Percentiles rank a stretch among this genome's conserved stretches.
Evolutionary conservation across 2,888 invertebrate genomes (phyloP).

Genomic region (Sisyra nigra): DNA sequence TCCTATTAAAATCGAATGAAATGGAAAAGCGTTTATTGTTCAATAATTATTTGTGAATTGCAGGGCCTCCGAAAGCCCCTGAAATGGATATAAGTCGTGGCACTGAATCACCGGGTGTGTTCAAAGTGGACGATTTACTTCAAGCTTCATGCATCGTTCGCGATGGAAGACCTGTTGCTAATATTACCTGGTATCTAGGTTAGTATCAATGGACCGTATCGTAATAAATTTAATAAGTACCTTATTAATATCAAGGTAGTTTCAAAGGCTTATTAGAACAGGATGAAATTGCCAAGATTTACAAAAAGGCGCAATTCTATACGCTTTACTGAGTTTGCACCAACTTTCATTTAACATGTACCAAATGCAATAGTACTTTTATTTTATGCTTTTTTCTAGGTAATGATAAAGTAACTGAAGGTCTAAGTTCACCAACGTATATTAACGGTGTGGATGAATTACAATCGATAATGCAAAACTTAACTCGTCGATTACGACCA

Average conservation of each 20-base stretch:
- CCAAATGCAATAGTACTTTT: conserved; percentile 3
- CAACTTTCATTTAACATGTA: background rate
- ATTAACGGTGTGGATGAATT: conserved; percentile 37
- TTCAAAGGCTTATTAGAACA: no score
- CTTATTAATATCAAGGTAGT: no score
- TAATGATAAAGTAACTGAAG: conserved; percentile 41
- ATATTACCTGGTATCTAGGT: conserved; percentile 58
- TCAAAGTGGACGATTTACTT: conserved; percentile 43
- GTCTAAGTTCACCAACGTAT: conserved; percentile 35
- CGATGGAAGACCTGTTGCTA: conserved; percentile 58
- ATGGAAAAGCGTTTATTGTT: background rate
- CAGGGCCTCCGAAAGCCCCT: conserved; percentile 31
- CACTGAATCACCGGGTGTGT: conserved; percentile 26
- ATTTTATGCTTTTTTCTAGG: conserved; percentile 32
- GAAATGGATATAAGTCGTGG: conserved; percentile 29
- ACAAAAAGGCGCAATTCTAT: background rate
- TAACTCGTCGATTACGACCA: conserved; percentile 41
- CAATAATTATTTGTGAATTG: conserved; percentile 15
- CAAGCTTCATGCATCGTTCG: conserved; percentile 49
- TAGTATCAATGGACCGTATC: conserved; percentile 14
- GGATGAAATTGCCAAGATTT: no score
- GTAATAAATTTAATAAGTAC: no score
- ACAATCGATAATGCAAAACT: conserved; percentile 45
- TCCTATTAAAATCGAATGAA: background rate
- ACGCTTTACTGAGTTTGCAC: conserved; percentile 1